Conservation (phyloP, 2,797 vertebrate species). For the Xenopus petersii region DNA sequence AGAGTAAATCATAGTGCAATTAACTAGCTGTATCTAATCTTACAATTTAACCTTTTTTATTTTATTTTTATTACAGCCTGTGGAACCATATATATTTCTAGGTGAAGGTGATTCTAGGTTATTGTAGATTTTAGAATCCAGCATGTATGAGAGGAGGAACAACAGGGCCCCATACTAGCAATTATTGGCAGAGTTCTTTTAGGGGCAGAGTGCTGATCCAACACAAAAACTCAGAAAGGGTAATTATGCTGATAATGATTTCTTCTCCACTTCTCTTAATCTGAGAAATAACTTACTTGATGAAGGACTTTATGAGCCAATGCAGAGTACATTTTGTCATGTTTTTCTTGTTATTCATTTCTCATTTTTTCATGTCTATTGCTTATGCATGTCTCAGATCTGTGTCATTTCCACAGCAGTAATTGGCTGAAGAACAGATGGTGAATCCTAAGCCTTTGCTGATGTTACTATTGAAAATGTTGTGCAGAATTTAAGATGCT, state of each 20-base stretch:
- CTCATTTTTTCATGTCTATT: conserved; percentile 29
- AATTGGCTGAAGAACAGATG: conserved; percentile 46
- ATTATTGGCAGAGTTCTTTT: too few species aligned
- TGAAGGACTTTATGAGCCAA: conserved; percentile 34
- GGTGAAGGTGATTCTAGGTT: background rate
- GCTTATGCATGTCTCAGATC: conserved; percentile 35
- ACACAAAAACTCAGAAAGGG: too few species aligned
- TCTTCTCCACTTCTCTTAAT: conserved; percentile 12
- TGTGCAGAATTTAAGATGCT: conserved; percentile 14
- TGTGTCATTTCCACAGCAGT: conserved; percentile 37
- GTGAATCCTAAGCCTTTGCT: conserved; percentile 41
- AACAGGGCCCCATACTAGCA: too few species aligned
- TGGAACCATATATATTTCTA: background rate
- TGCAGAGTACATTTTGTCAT: conserved; percentile 23
- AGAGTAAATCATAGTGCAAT: conserved; percentile 32
- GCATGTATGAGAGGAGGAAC: too few species aligned
- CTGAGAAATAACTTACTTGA: conserved; percentile 25
- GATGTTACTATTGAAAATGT: conserved; percentile 38
- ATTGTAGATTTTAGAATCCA: too few species aligned
- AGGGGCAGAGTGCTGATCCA: background rate
- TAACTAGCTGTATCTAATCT: conserved; percentile 31
- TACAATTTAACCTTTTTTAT: conserved; percentile 20
- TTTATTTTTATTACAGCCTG: background rate
- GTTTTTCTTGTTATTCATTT: conserved; percentile 19
- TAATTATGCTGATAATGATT: conserved; percentile 5